Percentiles rank a stretch among this genome's conserved stretches.
Evolutionary conservation across 1,140 invertebrate species (phyloP).

Genomic region (Caenorhabditis elegans): DNA sequence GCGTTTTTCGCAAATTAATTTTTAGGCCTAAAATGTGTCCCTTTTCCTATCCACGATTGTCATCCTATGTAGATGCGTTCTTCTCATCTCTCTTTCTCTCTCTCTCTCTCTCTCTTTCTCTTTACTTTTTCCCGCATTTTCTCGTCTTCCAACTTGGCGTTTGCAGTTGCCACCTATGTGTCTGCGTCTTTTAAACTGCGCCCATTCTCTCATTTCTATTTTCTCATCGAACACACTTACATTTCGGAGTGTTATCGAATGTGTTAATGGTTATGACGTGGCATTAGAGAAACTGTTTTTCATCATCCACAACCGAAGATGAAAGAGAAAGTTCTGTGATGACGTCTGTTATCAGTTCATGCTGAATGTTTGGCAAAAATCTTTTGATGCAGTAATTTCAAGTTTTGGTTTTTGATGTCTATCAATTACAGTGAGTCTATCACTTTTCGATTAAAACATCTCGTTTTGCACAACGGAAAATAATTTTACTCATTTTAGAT

Average conservation of each 20-base stretch:
- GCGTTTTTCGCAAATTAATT: no score
- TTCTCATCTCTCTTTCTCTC: not conserved
- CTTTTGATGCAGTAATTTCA: no score
- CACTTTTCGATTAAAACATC: no score
- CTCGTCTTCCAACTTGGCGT: not conserved
- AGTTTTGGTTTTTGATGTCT: no score
- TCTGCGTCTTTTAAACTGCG: not conserved
- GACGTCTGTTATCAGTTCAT: not conserved
- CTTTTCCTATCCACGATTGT: not conserved
- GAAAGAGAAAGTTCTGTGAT: not conserved
- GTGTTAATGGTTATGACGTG: no score
- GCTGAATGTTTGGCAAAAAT: not conserved
- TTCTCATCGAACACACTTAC: not conserved
- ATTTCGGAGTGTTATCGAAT: not conserved
- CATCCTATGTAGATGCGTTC: no score
- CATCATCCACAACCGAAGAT: not conserved
- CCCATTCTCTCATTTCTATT: not conserved
- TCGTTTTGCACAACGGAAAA: no score
- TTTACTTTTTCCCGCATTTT: not conserved
- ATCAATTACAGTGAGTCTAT: no score
- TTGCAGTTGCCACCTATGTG: not conserved
- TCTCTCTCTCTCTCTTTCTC: not conserved
- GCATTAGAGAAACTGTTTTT: not conserved
- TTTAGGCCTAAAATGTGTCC: not conserved
- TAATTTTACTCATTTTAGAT: no score